Evolutionary conservation across 2,797 vertebrate species (phyloP), one percentile per base, ranked within the genome.

Genomic region (Salarias fasciatus): DNA sequence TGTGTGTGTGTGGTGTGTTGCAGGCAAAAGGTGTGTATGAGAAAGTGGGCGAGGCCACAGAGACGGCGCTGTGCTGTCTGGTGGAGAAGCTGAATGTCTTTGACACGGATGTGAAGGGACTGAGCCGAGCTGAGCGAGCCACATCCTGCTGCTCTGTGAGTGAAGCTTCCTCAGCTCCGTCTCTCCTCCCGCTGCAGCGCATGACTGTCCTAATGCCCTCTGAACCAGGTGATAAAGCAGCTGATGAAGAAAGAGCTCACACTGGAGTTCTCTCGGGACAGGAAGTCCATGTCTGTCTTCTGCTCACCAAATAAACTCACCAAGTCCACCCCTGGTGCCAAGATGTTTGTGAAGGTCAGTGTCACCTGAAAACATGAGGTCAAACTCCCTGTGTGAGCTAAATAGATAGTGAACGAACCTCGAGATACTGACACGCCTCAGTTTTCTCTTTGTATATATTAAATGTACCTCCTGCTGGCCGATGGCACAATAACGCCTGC

Each of bases 71-170:
- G 58, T 93, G 92, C 77, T 93, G 92, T 75, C 82, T 94, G 72
- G 93, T 93, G 80, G 93, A 94, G 86, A 94, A 94, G 75, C 93
- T 94, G 92, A 94, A 94, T 0, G 93, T 92, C 50, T 93, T 94
- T 5, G 87, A 93, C 62, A 92, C 92, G 0, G 86, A 93, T 65
- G 56, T 93, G 64, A 79, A 80, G 63, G 85, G 87, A 49, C 84
- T 94, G 18, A 81, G 75, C 7, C 78, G 73, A 0, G 56, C 59
- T 2, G 93, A 94, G 69, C 89, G 92, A 84, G 92, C 93, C 4
- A 93, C 91, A 2, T 90, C 92, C 1, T 94, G 93, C 81, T 93
- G 92, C 60, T 91, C 89, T 0, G 93, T 94, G 67, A 90, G 92
- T 75, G 33, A 6, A 3, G 5, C 6, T 24, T n/a, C 18, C 24